Evolutionary conservation across 1,140 invertebrate species (phyloP), one percentile per base, ranked within the genome.

Genomic region (Drosophila prosaltans): DNA sequence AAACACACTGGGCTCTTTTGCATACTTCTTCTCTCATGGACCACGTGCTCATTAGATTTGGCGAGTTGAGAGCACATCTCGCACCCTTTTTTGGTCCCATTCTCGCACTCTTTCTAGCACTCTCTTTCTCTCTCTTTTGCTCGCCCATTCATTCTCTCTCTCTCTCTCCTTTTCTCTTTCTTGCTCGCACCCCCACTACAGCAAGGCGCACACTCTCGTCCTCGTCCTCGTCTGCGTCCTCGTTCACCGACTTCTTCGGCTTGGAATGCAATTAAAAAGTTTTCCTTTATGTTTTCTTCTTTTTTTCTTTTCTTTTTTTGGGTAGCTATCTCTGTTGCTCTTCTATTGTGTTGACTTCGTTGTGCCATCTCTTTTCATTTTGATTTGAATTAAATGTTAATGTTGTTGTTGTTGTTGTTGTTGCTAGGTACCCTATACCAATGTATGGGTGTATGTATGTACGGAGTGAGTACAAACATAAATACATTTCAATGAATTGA

Each of bases 41-140:
- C 84, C 84, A 88, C 84, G 80, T 89, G 84, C 84, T 81, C 72
- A 80, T 80, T 88, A 88, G 72, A 60, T 72, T 65, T n/a, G 51
- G n/a, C 57, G 32, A 36, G 32, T 36, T 36, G 68, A 72, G 68
- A 68, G 72, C 26, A 62, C 64, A 69, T 55, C 57, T 70, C 80
- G 65, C 76, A 79, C 68, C 75, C 64, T 68, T 76, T 82, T 58
- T 67, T 64, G 41, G 30, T 55, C 26, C 3, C 11, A 54, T 60
- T 43, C 39, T 40, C 68, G 39, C 11, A 26, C 64, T 48, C 62
- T 65, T 48, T 21, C 40, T 62, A 39, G 10, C 48, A 51, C 65
- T 26, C 55, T 36, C 59, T 67, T 63, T 39, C 54, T 30, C 39
- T 57, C 6, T 11, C 45, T 11, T 24, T 62, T 30, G 7, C 32